Conservation (phyloP, 2,113 vertebrate species). For the Triplophysa tibetana region DNA sequence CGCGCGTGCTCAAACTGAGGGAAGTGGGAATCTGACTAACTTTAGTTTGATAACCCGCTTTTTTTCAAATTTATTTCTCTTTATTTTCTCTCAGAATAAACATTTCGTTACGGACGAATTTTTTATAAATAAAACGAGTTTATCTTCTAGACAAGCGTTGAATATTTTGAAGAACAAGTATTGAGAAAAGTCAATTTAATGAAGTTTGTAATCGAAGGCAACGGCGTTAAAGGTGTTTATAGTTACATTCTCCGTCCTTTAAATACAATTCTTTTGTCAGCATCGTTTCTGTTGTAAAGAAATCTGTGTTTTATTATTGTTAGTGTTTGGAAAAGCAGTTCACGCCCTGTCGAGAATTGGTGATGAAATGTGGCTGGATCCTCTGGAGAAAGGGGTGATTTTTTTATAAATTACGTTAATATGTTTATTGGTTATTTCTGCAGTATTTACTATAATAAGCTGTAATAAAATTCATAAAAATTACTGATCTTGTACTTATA, state of each 20-base stretch:
- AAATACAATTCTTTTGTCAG: background rate
- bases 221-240: constrained; percentile 67
- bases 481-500: too few species aligned
- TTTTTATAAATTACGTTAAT: background rate
- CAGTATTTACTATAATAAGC: too few species aligned
- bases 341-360: constrained; percentile 85
- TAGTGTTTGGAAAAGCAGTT: constrained; percentile 89
- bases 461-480: too few species aligned
- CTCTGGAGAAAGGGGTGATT: constrained; percentile 83
- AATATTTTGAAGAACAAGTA: too few species aligned
- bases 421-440: background rate
- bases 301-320: background rate
- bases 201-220: constrained; percentile 70
- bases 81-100: background rate
- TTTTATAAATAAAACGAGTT: too few species aligned
- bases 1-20: background rate
- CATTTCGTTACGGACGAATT: too few species aligned
- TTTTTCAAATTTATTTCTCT: background rate
- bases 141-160: too few species aligned
- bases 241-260: background rate
- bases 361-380: constrained; percentile 90
- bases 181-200: constrained; percentile 51
- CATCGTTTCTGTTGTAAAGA: background rate
- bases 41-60: background rate
- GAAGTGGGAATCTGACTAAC: background rate